phyloP scores from a whole-genome alignment of 2,113 vertebrate species.

The Malurus melanocephalus region DNA sequence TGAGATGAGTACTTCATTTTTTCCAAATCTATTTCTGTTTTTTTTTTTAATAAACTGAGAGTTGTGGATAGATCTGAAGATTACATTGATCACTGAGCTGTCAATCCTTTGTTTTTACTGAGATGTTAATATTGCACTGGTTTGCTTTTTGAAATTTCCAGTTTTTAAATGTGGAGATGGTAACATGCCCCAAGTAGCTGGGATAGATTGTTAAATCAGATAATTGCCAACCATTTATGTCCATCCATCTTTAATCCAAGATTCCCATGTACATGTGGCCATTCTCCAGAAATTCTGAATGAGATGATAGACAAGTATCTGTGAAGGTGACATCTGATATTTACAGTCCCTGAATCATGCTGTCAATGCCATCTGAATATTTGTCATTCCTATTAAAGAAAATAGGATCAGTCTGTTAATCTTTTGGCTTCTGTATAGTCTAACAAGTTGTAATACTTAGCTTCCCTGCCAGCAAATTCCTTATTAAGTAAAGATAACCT shows the following conservation, averaged over 20 bases:
- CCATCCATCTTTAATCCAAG: background rate
- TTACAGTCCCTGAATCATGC: background rate
- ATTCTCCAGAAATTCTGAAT: background rate
- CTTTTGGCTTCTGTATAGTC: background rate
- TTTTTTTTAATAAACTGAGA: background rate
- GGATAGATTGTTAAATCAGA: background rate
- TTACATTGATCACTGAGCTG: background rate
- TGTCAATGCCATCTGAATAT: background rate
- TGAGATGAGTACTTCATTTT: background rate
- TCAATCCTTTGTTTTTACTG: background rate
- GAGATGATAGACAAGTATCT: background rate
- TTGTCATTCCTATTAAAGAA: background rate
- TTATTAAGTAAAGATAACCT: background rate
- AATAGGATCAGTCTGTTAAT: background rate
- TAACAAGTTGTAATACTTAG: background rate
- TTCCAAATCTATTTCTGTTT: background rate
- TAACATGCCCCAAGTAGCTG: background rate
- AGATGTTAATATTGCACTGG: background rate
- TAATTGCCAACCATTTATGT: background rate
- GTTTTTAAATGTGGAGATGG: background rate
- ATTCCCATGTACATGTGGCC: background rate
- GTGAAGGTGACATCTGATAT: background rate
- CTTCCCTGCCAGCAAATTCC: background rate
- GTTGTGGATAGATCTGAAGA: background rate
- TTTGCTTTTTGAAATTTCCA: background rate